These are phyloP conservation scores for Sinonovacula constricta DNA, from an alignment of 1,140 invertebrate species.

Conservation along the genomic window DNA sequence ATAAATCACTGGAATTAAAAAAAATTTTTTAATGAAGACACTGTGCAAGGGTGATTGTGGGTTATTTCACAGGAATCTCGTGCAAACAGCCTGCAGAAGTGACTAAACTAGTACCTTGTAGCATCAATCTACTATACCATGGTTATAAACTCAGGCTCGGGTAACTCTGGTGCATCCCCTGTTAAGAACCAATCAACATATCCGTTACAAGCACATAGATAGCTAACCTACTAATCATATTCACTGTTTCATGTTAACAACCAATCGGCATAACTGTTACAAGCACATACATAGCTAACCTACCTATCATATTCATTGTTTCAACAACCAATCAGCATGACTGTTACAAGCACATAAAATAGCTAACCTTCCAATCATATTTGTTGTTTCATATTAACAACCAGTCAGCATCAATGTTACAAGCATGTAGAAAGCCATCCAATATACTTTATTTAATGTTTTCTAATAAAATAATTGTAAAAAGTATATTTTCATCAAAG, in stretches of 20 bases:
- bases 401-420: too few relatives aligned
- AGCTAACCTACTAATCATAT: slow-evolving; percentile 20
- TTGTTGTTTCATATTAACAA: too few relatives aligned
- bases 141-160: slow-evolving; percentile 53
- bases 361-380: too few relatives aligned
- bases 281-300: too few relatives aligned
- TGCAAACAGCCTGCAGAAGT: not conserved
- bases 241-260: slow-evolving; percentile 21
- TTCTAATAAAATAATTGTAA: too few relatives aligned
- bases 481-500: too few relatives aligned
- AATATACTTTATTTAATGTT: too few relatives aligned
- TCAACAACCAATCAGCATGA: too few relatives aligned
- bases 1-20: not conserved
- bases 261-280: slow-evolving; percentile 6
- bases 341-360: too few relatives aligned
- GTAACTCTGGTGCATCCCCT: slow-evolving; percentile 49
- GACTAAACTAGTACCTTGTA: slow-evolving; percentile 11
- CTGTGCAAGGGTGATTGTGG: not conserved
- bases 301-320: too few relatives aligned
- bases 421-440: too few relatives aligned
- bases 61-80: not conserved
- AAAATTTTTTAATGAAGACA: not conserved
- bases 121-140: slow-evolving; percentile 44
- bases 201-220: slow-evolving; percentile 37
- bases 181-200: slow-evolving; percentile 47